Base-by-base conservation (phyloP, 2,888 invertebrate species). In the Spisula subtruncata region DNA sequence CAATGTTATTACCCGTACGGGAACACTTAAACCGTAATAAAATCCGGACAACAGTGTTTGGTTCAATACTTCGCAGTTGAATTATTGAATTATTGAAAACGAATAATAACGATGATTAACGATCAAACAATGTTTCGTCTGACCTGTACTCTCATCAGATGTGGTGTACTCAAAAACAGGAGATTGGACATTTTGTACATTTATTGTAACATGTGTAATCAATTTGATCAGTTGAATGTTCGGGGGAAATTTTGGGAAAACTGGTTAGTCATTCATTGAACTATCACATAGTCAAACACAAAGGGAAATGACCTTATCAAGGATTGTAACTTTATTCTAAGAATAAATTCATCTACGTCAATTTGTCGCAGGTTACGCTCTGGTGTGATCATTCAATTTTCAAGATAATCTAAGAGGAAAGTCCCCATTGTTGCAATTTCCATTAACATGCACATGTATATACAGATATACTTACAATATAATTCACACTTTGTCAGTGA, bases 81-180 rank as follows among this genome's bases (percentile, higher is more conserved):
- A 54, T 85, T 80, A 85, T 80, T 75, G 79, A 54, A 85, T 79
- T 85, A 85, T 41, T 85, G 85, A 80, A 80, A 51, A 46, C 32
- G 18, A 51, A 25, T 48, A 41, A 20, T 18, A 83, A 20, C 20
- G 84, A 84, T 84, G 84, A 84, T 71, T 84, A 84, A 84, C 75
- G 84, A 48, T 6, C 48, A 32, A 84, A 66, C 84, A 75, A 84
- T 84, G 84, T 32, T 29, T 29, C 16, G 10, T 18, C 16, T 84
- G 84, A 84, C 84, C 84, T 32, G 32, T 18, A 75, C 29, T 75
- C 8, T 18, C 18, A 75, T 75, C 32, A 75, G 35, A 66, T 41
- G 60, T 25, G 60, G 14, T 51, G 60, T 35, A 75, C 75, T 18
- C 25, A 35, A 60, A 75, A 75, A 35, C 75, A 32, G 16, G 75